Base-by-base conservation (phyloP, 2,113 vertebrate genomes). In the Ptyas mucosa region DNA sequence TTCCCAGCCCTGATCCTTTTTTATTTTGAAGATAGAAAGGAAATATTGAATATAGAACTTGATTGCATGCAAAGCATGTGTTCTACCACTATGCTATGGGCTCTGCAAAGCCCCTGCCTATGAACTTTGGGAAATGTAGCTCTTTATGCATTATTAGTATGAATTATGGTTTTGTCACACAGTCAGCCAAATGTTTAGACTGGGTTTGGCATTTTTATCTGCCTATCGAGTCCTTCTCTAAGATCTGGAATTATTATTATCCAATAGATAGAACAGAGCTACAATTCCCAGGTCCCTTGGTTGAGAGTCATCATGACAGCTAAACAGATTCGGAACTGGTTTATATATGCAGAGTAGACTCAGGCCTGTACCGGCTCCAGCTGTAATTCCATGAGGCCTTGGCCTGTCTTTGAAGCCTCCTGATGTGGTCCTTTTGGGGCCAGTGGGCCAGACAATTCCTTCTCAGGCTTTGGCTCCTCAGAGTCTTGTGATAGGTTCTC, bases 61-160 rank as follows among this genome's bases (percentile, higher is more conserved):
- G 90, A 58, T 64, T 87, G 81, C 92, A 64, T 90, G 92, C 92
- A 90, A 90, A 64, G 89, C 89, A 81, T 92, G 91, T 75, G 61
- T 64, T 89, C 87, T 88, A 81, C 21, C 87, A 90, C 89, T 93
- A 93, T 87, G 81, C 92, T 90, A 93, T 39, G 46, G 24, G 54
- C 54, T 90, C 88, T 64, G 61, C 10, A 58, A 86, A 57, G 85
- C 89, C 21, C 89, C 46, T 90, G 58, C 91, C 34, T 46, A 49
- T 43, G 92, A 89, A 86, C 53, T 85, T 89, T 93, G 92, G 57
- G 92, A 87, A 90, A 21, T 64, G 81, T 90, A 87, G 23, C 52
- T 93, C 58, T 64, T 14, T 64, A 85, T 89, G 23, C 8, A 43
- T 81, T 81, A 9, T 81, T 75, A 34, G 15, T 43, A 39, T 81